A percentile compares a stretch with the other conserved stretches of the same genome.
Conservation (phyloP, 2,888 invertebrate species). For the Dastarcus helophoroides region DNA sequence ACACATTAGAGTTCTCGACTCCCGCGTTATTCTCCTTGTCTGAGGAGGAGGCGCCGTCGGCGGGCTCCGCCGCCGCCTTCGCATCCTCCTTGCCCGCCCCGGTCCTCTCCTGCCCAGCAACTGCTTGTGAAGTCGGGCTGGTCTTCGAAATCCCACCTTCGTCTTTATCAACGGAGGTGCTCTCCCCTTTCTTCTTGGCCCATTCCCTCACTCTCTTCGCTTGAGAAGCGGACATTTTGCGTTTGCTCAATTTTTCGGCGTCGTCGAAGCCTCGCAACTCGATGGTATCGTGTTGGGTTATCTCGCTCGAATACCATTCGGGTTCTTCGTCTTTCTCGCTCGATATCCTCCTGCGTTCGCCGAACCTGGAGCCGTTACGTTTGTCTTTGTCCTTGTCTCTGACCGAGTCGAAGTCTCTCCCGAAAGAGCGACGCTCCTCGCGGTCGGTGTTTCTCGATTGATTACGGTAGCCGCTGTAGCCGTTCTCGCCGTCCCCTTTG, state of each 20-base stretch:
- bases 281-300: slow-evolving; percentile 83
- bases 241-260: slow-evolving; percentile 40
- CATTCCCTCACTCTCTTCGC: slow-evolving; percentile 38
- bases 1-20: background rate
- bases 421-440: slow-evolving; percentile 18
- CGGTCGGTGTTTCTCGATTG: slow-evolving; percentile 20
- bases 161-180: slow-evolving; percentile 4
- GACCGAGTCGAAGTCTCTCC: slow-evolving; percentile 17
- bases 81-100: slow-evolving; percentile 8
- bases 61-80: background rate
- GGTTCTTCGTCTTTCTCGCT: slow-evolving; percentile 59
- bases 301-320: slow-evolving; percentile 86
- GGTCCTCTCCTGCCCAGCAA: slow-evolving; percentile 10
- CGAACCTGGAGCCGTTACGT: slow-evolving; percentile 35
- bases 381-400: slow-evolving; percentile 19
- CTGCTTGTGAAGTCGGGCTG: slow-evolving; percentile 5
- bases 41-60: slow-evolving; percentile 12
- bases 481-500: slow-evolving; percentile 18
- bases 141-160: slow-evolving; percentile 1
- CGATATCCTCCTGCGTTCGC: slow-evolving; percentile 40
- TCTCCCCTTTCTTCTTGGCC: slow-evolving; percentile 33
- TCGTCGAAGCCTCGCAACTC: slow-evolving; percentile 90
- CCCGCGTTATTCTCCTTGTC: background rate
- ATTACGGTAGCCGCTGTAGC: slow-evolving; percentile 19
- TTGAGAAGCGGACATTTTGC: slow-evolving; percentile 37